These are phyloP conservation scores for Congeria kusceri DNA, from an alignment of 2,888 invertebrate species.

Conservation along the genomic window DNA sequence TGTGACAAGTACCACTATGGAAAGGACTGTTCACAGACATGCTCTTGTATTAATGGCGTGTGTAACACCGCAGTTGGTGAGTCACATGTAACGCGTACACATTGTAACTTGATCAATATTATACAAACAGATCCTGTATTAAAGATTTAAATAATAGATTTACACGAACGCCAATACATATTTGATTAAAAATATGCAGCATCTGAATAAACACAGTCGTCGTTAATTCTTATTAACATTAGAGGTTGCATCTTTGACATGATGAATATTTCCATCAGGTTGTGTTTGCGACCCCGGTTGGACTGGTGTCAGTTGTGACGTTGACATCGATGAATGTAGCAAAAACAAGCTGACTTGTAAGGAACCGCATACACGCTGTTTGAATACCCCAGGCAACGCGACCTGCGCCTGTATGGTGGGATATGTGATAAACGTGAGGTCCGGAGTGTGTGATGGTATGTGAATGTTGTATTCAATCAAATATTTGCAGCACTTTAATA, in stretches of 20 bases:
- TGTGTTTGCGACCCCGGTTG: constrained; percentile 19
- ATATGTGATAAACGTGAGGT: neutral
- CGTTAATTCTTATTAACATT: too few species aligned
- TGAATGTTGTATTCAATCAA: too few species aligned
- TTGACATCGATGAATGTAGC: constrained; percentile 14
- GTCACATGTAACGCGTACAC: neutral
- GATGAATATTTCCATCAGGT: neutral
- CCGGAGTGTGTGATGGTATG: neutral
- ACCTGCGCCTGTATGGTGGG: neutral
- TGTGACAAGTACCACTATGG: constrained; percentile 6
- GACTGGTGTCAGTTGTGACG: constrained; percentile 16
- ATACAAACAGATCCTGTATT: too few species aligned
- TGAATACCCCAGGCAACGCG: constrained; percentile 1
- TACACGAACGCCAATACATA: too few species aligned
- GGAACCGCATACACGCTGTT: neutral
- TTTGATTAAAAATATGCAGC: too few species aligned
- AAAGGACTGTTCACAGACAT: constrained; percentile 3
- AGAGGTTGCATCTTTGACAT: too few species aligned
- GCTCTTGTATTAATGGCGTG: constrained; percentile 1
- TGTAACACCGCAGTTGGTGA: neutral
- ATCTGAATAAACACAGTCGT: too few species aligned
- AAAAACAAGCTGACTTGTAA: neutral
- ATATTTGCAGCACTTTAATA: too few species aligned
- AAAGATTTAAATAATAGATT: too few species aligned
- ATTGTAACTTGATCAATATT: too few species aligned